phyloP scores from a whole-genome alignment of 2,797 vertebrate species.

The Sylvilagus floridanus region DNA sequence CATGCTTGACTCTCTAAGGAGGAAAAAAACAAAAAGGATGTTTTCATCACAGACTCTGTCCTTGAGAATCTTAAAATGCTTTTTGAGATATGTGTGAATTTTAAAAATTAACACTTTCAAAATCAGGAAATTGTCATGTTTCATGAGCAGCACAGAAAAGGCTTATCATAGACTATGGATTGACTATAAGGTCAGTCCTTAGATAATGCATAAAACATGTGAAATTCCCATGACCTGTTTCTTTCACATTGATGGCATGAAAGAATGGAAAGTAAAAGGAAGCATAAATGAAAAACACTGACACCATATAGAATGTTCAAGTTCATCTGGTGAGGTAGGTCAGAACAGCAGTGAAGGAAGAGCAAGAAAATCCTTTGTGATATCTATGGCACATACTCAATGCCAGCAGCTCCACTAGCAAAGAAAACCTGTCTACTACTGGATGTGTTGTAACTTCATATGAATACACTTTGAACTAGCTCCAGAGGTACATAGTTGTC shows the following conservation, averaged over 20 bases:
- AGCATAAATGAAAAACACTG: neutral
- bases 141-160: neutral
- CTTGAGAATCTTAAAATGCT: constrained; percentile 12
- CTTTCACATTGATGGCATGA: constrained; percentile 29
- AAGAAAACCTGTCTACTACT: neutral
- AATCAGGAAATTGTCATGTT: neutral
- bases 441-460: neutral
- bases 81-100: neutral
- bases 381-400: constrained; percentile 68
- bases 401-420: neutral
- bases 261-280: neutral
- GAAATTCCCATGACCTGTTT: neutral
- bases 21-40: neutral
- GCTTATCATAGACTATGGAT: neutral
- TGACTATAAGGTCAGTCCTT: neutral
- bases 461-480: constrained; percentile 7
- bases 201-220: neutral
- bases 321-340: constrained; percentile 28
- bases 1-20: neutral
- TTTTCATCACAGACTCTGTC: neutral
- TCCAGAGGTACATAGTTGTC: constrained; percentile 21
- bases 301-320: neutral
- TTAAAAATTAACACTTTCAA: neutral
- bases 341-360: constrained; percentile 47
- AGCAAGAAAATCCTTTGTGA: neutral